Evolutionary conservation across 2,797 vertebrate species (phyloP), one percentile per base, ranked within the genome.

Genomic region (Chelon auratus): DNA sequence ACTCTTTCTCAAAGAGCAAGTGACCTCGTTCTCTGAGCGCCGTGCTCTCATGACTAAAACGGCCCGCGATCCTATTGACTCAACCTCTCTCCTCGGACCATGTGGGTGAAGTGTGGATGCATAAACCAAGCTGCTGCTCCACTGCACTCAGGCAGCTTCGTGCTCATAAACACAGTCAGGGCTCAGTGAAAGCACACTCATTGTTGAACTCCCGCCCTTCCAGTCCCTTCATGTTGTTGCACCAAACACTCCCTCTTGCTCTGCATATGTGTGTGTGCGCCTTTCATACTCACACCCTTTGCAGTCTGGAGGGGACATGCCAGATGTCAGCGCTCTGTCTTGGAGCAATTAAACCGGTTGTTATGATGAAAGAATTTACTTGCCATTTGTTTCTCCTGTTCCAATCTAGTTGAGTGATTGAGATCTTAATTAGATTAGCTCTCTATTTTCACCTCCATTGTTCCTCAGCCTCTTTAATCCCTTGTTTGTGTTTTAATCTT

Each of bases 371-470:
- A 90, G 84, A 87, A 91, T 91, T 83, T 84, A 89, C 87, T 89
- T 88, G 85, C 82, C 87, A 86, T 92, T 91, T 90, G 88, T 92
- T 91, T 90, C 86, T 84, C 76, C 75, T 83, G 81, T 83, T 91
- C 73, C 4, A 77, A 81, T 82, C 85, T 91, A 92, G 93, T 90
- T 91, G 90, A 93, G 87, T 90, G 89, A 91, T 91, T 90, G 87
- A 89, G 84, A 88, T 93, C 89, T 90, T 91, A 92, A 93, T 93
- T 91, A 90, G 84, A 89, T 88, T 82, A 89, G 79, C 83, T 87
- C 77, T 76, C 51, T 53, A 76, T 78, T 70, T 72, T 66, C 82
- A 82, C 79, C 86, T 79, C 62, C 67, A 47, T 84, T 83, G 79
- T 88, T 75, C 64, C 64, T 50, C 77, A 53, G 68, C 65, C 43